Evolutionary conservation across 1,140 invertebrate species (phyloP).

Genomic region (Ceratosolen solmsi): DNA sequence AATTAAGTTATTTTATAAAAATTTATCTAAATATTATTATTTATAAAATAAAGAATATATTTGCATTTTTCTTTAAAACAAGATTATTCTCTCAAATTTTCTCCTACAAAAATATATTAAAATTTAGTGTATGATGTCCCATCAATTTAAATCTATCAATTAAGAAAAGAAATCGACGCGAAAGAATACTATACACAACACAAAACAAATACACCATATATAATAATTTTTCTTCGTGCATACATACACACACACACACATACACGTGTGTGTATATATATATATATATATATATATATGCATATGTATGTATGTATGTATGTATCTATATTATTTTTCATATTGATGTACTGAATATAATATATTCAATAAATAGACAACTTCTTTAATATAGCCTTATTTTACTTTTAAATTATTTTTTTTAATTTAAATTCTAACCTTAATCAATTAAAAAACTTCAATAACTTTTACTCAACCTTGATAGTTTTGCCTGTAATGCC

Average conservation of each 20-base stretch:
- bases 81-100: slow-evolving; percentile 28
- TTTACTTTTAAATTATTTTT: no score
- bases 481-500: slow-evolving; percentile 38
- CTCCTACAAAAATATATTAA: slow-evolving; percentile 57
- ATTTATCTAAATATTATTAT: not conserved
- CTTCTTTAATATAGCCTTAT: slow-evolving; percentile 27
- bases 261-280: no score
- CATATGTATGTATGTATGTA: not conserved
- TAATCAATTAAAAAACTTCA: not conserved
- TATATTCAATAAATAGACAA: slow-evolving; percentile 43
- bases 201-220: slow-evolving; percentile 61
- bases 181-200: slow-evolving; percentile 65
- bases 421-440: not conserved
- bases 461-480: slow-evolving; percentile 4
- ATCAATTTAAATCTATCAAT: slow-evolving; percentile 57
- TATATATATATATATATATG: no score
- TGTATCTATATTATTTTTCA: no score
- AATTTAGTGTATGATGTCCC: slow-evolving; percentile 63
- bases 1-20: not conserved
- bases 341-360: slow-evolving; percentile 44
- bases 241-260: not conserved
- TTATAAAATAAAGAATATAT: no score
- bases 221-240: slow-evolving; percentile 49
- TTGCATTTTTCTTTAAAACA: no score
- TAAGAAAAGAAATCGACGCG: slow-evolving; percentile 55